Evolutionary conservation across 2,113 vertebrate species (phyloP).

Genomic region (Benitochromis conjunctus): DNA sequence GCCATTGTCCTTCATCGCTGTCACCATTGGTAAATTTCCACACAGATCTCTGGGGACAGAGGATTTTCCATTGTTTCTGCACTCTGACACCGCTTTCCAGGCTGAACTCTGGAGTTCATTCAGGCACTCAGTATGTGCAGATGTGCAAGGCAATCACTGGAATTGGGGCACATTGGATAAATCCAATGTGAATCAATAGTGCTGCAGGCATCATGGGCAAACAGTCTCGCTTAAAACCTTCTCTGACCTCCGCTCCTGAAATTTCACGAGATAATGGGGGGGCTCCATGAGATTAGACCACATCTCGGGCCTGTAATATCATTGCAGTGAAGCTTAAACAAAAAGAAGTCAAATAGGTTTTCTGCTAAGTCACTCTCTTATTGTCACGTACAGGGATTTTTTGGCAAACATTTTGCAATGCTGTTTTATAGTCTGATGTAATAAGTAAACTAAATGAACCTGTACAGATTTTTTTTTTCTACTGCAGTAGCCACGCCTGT

Average conservation of each 20-base stretch:
- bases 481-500: constrained; percentile 44
- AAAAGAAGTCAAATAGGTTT: background rate
- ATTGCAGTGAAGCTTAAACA: background rate
- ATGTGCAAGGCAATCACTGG: background rate
- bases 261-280: constrained; percentile 1
- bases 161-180: background rate
- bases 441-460: background rate
- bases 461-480: background rate
- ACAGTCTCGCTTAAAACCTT: background rate
- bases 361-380: background rate
- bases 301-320: background rate
- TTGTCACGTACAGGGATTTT: background rate
- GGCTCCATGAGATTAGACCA: constrained; percentile 8
- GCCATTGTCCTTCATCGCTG: background rate
- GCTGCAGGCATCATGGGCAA: background rate
- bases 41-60: constrained; percentile 29
- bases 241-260: constrained; percentile 12
- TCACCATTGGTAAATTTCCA: constrained; percentile 40
- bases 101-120: background rate
- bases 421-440: background rate
- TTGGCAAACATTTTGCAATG: constrained; percentile 18
- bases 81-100: background rate
- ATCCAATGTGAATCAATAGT: constrained; percentile 24
- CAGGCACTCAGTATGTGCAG: background rate
- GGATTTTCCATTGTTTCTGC: constrained; percentile 45